Base-by-base conservation (phyloP, 2,113 vertebrate species). In the Leucosticte australis region DNA sequence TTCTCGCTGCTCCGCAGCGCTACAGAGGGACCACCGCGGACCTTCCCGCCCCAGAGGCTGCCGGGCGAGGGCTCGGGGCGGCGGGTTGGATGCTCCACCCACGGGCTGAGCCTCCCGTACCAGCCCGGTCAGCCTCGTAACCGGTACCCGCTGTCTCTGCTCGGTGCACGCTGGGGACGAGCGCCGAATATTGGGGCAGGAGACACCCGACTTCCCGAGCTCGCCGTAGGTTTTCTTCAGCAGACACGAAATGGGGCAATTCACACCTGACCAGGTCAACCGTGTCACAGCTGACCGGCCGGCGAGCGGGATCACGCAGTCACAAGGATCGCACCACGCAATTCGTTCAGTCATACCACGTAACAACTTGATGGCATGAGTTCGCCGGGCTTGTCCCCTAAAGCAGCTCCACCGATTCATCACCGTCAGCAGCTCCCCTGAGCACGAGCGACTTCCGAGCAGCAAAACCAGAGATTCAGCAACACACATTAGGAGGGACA, bases 241-340 rank as follows among this genome's bases (percentile, higher is more conserved):
- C 35, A 24, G 59, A 7, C n/a, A 3, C 8, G 18, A 53, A 71
- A 33, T 1, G 33, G 37, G 15, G 33, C 14, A 30, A 26, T 39
- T 52, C 42, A 2, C 1, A n/a, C 57, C 50, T 22, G 67, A 3
- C 0, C 7, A 6, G 19, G 27, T 41, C 21, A 23, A 14, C 0
- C 6, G 10, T 22, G 27, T 53, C 21, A 24, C 20, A 49, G 74
- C 18, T 26, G 57, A 39, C 6, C 9, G 18, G 9, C 18, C 31
- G 14, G 31, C 15, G 12, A 41, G 56, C 37, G 11, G 56, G 16
- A 20, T 49, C 39, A 14, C 15, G 1, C 57, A 6, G 57, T 2
- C 6, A 15, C 13, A 33, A 11, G 35, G 21, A 27, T 20, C 13
- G 27, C 35, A 6, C 10, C 42, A 2, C 2, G 8, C 8, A 5